phyloP scores from a whole-genome alignment of 2,797 vertebrate species.

The Hydrocynus forskahlii region DNA sequence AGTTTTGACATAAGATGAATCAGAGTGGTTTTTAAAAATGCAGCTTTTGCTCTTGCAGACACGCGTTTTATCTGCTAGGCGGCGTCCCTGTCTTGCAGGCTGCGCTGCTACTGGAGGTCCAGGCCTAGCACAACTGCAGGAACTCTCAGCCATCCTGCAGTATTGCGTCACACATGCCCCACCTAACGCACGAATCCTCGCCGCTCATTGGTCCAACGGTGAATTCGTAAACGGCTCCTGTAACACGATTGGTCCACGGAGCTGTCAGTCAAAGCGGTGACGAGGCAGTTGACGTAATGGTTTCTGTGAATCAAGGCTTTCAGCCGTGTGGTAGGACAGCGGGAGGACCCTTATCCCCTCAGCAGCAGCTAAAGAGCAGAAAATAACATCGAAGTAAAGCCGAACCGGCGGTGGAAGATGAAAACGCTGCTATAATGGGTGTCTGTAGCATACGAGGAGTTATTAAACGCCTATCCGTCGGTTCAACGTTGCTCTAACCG shows the following conservation, averaged over 20 bases:
- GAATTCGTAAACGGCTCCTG: slow-evolving; percentile 46
- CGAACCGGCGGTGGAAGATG: slow-evolving; percentile 59
- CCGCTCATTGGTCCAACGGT: slow-evolving; percentile 64
- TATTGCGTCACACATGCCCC: slow-evolving; percentile 77
- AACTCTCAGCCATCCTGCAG: slow-evolving; percentile 81
- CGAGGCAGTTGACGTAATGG: slow-evolving; percentile 84
- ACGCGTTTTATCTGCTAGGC: slow-evolving; percentile 52
- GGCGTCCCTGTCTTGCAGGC: slow-evolving; percentile 64
- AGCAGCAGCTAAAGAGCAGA: slow-evolving; percentile 38
- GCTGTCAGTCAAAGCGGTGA: slow-evolving; percentile 63
- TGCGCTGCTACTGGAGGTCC: background rate
- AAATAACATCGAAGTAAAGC: slow-evolving; percentile 48
- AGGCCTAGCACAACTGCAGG: slow-evolving; percentile 58
- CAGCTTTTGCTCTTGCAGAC: background rate
- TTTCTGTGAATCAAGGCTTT: slow-evolving; percentile 77
- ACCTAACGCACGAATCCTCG: background rate
- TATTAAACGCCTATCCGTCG: slow-evolving; percentile 63
- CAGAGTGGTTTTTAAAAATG: background rate
- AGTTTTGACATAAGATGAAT: too few relatives aligned
- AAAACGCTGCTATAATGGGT: slow-evolving; percentile 75
- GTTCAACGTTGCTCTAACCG: slow-evolving; percentile 68
- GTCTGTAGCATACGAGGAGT: slow-evolving; percentile 69
- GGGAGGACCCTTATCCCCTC: slow-evolving; percentile 58
- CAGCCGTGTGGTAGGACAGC: slow-evolving; percentile 71
- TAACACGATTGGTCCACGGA: slow-evolving; percentile 60